Base-by-base conservation (phyloP, 2,113 vertebrate genomes). In the Aldabrachelys gigantea region DNA sequence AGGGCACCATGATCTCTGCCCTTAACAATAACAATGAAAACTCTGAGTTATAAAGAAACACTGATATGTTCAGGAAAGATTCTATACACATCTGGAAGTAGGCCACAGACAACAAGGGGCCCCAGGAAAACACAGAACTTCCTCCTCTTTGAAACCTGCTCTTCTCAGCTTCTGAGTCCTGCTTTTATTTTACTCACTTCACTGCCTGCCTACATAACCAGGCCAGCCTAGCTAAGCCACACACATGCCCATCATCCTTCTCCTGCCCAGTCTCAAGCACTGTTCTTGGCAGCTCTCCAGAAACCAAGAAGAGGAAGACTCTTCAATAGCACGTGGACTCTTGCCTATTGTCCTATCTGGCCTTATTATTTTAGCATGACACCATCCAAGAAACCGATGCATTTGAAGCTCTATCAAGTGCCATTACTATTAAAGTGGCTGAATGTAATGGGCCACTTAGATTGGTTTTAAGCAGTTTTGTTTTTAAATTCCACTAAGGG, bases 401-500 rank as follows among this genome's bases (percentile, higher is more conserved):
- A 4, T 94, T 82, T 95, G 95, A 95, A 96, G 95, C 90, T 84
- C 92, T 84, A 96, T 96, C 91, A 92, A 96, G 94, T 97, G 94
- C 93, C 0, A 2, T 75, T 72, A 82, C 90, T 65, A 85, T 56
- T 89, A 89, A 94, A 85, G 41, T 38, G 95, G 95, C 94, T 96
- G 94, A 90, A 90, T 95, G 11, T 4, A 75, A 56, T 84, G 38
- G 93, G 89, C 91, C 59, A 75, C 50, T 62, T 78, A 88, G 87
- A 47, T 79, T 89, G n/a, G 81, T 95, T 93, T 93, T 83, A 75
- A 89, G 62, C 94, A 87, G 65, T 24, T 91, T 95, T 88, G 41
- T 92, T 97, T 96, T 94, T 85, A 83, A 95, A 91, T 96, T 90
- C 89, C 85, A 93, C 87, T 4, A 50, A 79, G 85, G 65, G 44